Evolutionary conservation across 2,113 vertebrate species (phyloP), one percentile per base, ranked within the genome.

Genomic region (Caranx melampygus): DNA sequence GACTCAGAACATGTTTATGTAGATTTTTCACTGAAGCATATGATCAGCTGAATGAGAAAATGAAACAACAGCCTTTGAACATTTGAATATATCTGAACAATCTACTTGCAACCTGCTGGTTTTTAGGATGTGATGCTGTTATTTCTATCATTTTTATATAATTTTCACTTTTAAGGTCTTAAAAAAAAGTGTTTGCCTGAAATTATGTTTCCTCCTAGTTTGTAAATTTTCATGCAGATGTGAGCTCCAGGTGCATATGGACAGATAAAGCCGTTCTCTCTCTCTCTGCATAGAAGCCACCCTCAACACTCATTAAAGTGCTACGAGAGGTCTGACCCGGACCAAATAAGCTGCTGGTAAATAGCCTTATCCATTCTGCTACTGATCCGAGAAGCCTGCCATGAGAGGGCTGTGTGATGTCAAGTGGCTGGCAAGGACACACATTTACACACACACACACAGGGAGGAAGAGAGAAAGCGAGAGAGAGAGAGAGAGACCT

Each of bases 291-390:
- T 78, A 61, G 70, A 63, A 52, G 67, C 83, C 58, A 58, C 75
- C 61, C 67, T 86, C 71, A 44, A 65, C 78, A 80, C 55, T 85
- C 73, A 87, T 78, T 84, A 90, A 90, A 87, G 75, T 60, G 75
- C 82, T 73, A 84, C 75, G 45, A 74, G 70, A 81, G 82, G 84
- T 88, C 80, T 90, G 86, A 93, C 91, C 91, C 34, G 7, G 77
- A 84, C 75, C 88, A 78, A 89, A 85, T 90, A 90, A 89, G 91
- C 86, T 86, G 84, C 86, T 81, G 84, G 86, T 89, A 89, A 93
- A 93, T 85, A 84, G 87, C 81, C 88, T 88, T 87, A 91, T 91
- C 86, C 89, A 87, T 90, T 88, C 81, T 89, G 87, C 80, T 78
- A 72, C 79, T 86, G 90, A 91, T 92, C 85, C 75, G 40, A 90